These are phyloP conservation scores for Conus ventricosus DNA, from an alignment of 1,140 invertebrate genomes.

Conservation along the genomic window DNA sequence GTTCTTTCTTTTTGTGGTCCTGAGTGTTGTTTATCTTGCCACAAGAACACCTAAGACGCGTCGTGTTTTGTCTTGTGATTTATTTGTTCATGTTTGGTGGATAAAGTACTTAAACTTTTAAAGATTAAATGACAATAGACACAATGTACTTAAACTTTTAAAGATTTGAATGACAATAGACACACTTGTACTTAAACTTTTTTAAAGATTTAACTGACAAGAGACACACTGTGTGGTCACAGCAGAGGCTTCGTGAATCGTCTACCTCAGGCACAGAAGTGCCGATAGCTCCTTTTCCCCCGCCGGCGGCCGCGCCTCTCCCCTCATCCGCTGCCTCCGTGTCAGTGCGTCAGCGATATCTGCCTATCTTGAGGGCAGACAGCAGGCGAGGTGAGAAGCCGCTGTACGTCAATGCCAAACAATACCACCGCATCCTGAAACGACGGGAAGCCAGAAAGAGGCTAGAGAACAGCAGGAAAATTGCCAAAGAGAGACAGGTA, in stretches of 20 bases:
- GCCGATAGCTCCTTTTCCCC: background rate
- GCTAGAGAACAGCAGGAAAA: background rate
- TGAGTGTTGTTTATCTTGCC: too few species aligned
- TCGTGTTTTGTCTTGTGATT: too few species aligned
- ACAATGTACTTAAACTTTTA: too few species aligned
- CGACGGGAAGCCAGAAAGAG: background rate
- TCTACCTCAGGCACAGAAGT: background rate
- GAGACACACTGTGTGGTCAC: background rate
- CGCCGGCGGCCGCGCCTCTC: too few species aligned
- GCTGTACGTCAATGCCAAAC: background rate
- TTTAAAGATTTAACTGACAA: too few species aligned
- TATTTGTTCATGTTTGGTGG: too few species aligned
- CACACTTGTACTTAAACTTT: too few species aligned
- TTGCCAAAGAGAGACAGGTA: background rate
- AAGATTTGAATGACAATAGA: too few species aligned
- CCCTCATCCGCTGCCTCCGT: background rate
- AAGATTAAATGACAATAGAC: too few species aligned
- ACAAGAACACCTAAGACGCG: too few species aligned
- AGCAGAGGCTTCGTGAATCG: background rate
- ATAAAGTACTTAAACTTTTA: too few species aligned
- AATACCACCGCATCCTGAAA: background rate
- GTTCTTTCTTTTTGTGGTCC: too few species aligned
- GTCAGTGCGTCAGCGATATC: background rate
- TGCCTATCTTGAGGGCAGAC: background rate
- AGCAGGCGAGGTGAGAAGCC: background rate